Evolutionary conservation across 1,140 invertebrate genomes (phyloP).

Genomic region (Mylabris phalerata): DNA sequence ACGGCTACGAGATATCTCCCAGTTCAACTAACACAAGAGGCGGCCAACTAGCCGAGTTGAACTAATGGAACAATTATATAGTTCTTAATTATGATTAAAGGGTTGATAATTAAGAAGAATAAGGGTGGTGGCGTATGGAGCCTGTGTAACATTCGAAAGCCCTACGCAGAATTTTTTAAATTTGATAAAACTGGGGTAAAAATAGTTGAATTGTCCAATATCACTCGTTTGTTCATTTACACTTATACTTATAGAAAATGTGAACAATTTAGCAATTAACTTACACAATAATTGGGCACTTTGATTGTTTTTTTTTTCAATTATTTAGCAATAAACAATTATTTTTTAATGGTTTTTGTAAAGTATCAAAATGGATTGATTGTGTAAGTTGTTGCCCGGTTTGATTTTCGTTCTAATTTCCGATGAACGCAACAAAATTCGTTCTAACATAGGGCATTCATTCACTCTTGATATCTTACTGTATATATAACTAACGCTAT

Average conservation of each 20-base stretch:
- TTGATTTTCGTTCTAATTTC: too few species aligned
- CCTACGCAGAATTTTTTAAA: conserved; percentile 7
- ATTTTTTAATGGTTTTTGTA: too few species aligned
- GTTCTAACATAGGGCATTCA: conserved; percentile 20
- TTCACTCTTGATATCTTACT: conserved; percentile 21
- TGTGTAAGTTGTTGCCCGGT: too few species aligned
- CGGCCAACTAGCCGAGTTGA: conserved; percentile 32
- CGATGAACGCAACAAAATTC: too few species aligned
- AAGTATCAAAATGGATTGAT: too few species aligned
- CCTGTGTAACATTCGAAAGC: conserved; percentile 15
- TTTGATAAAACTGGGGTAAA: not conserved
- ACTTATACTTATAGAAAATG: not conserved
- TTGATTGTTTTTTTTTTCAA: not conserved
- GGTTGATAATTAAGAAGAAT: not conserved
- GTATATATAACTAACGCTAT: conserved; percentile 13
- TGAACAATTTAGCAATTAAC: not conserved
- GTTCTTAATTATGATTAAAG: conserved; percentile 24
- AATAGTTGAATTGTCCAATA: conserved; percentile 9
- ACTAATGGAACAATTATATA: conserved; percentile 23
- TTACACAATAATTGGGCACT: not conserved
- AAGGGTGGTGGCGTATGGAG: conserved; percentile 12
- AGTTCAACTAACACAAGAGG: conserved; percentile 28
- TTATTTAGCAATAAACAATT: too few species aligned
- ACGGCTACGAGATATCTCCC: conserved; percentile 34
- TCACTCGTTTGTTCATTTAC: conserved; percentile 1